Base-by-base conservation (phyloP, 2,797 vertebrate genomes). In the Ataeniobius toweri region DNA sequence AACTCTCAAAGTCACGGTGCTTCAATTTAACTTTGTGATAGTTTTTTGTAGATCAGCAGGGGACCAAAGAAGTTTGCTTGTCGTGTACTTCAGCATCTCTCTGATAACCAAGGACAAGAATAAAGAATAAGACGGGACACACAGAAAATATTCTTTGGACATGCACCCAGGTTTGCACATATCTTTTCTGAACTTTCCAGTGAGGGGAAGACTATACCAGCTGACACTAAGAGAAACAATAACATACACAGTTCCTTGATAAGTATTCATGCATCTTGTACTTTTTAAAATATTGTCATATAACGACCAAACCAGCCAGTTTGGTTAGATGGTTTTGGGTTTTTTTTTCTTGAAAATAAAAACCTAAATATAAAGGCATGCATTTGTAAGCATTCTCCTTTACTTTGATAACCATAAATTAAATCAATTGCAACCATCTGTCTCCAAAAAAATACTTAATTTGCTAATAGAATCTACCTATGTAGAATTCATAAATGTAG, bases 1-100 rank as follows among this genome's bases (percentile, higher is more conserved):
- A 36, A 36, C 39, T 67, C 80, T 74, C 76, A 28, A 61, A 46
- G 73, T 79, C 73, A 8, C n/a, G 39, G 39, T 24, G 65, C 12
- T 69, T 46, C 13, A 0, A 46, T 44, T 41, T 26, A 46, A 48
- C 44, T 28, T 18, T 44, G 1, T 69, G 14, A 69, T 48, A n/a
- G 7, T 2, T 6, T 18, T 69, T 70, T 48, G 26, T 70, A 26
- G 24, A 44, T 70, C 6, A 7, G 44, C 24, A 3, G 24, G 41
- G 14, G 10, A 20, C 46, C 22, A 44, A 69, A 46, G 24, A 70
- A 6, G 26, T 70, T 48, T 68, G 14, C 24, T 26, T 48, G 2
- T 8, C 8, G n/a, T 26, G 12, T 48, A 70, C 14, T 70, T 70
- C 6, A 26, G 24, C 44, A 26, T 70, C 3, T 46, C 6, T 46